These are phyloP conservation scores for Solenopsis fugax DNA, from an alignment of 1,140 invertebrate species.

Conservation along the genomic window DNA sequence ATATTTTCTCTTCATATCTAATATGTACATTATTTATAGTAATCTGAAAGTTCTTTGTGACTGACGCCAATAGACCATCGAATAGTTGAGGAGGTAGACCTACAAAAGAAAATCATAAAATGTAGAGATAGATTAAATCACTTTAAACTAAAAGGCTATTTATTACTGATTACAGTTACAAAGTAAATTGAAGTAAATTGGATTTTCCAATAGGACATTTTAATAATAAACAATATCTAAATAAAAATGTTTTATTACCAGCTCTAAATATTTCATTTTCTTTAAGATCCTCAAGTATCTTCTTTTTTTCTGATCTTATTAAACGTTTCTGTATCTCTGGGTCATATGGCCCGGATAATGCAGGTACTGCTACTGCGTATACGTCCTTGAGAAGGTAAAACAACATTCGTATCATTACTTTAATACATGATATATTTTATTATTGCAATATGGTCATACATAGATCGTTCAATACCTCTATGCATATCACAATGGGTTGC, in stretches of 20 bases:
- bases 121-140: neutral
- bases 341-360: constrained; percentile 90
- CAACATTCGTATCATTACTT: constrained; percentile 3
- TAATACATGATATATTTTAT: constrained; percentile 35
- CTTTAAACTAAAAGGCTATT: neutral
- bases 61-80: constrained; percentile 91
- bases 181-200: neutral
- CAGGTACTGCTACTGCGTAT: constrained; percentile 91
- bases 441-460: neutral
- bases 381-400: constrained; percentile 87
- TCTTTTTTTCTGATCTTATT: constrained; percentile 91
- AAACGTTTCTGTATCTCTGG: constrained; percentile 91
- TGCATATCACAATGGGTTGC: constrained; percentile 89
- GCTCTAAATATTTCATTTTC: constrained; percentile 83
- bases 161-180: neutral
- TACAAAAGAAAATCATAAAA: constrained; percentile 44
- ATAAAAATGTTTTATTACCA: constrained; percentile 77
- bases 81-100: constrained; percentile 87
- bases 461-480: constrained; percentile 87
- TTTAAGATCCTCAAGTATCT: constrained; percentile 87
- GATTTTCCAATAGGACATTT: neutral
- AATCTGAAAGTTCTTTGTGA: constrained; percentile 94
- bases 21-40: constrained; percentile 93
- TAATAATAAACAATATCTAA: neutral
- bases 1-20: constrained; percentile 92